Evolutionary conservation across 2,797 vertebrate species (phyloP).

Genomic region (Lemur catta): DNA sequence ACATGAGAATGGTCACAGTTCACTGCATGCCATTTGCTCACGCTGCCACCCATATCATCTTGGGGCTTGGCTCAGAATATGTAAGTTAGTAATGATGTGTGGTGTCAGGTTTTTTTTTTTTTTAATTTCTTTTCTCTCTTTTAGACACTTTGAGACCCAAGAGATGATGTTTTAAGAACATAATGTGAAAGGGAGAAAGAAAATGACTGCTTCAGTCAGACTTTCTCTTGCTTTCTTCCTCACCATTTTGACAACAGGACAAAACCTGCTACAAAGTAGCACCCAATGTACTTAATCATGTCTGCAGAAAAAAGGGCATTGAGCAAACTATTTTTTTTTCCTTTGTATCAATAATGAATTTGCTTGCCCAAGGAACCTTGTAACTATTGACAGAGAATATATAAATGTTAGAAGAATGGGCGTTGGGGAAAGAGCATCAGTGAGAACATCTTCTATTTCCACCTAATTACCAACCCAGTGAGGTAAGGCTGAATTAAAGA

Average conservation of each 20-base stretch:
- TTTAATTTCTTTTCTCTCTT: constrained; percentile 14
- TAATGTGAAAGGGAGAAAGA: constrained; percentile 53
- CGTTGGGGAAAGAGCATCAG: background rate
- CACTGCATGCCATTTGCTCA: background rate
- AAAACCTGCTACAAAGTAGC: constrained; percentile 56
- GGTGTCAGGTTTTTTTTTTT: background rate
- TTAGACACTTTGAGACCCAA: constrained; percentile 45
- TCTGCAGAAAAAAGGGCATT: background rate
- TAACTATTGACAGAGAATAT: background rate
- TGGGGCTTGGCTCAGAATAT: background rate
- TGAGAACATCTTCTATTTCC: background rate
- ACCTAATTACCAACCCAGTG: background rate
- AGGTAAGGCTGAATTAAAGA: background rate
- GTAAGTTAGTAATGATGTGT: background rate
- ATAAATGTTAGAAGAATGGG: background rate
- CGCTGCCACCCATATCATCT: background rate
- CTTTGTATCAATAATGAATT: constrained; percentile 45
- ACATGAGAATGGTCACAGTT: background rate
- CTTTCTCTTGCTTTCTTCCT: background rate
- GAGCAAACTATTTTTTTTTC: background rate
- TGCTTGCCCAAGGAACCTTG: background rate
- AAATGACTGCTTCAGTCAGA: constrained; percentile 31
- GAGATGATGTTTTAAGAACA: constrained; percentile 55
- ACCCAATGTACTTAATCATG: constrained; percentile 45
- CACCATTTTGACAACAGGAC: constrained; percentile 38